These are phyloP conservation scores for Pseudorasbora parva DNA, from an alignment of 2,113 vertebrate genomes.

Conservation along the genomic window DNA sequence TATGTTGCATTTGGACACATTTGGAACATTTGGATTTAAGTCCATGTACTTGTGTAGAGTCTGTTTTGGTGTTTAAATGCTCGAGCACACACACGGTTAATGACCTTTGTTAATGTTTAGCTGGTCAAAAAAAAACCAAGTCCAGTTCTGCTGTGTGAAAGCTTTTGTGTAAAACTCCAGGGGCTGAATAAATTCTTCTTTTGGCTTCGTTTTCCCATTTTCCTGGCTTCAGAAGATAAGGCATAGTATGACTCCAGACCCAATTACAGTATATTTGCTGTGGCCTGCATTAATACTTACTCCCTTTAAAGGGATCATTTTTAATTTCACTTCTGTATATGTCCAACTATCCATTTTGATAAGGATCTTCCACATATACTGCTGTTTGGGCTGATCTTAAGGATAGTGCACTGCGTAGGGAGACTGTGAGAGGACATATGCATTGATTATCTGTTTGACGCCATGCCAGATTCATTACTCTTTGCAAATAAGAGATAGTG, in stretches of 20 bases:
- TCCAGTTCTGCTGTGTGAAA: neutral
- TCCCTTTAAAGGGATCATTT: conserved; percentile 16
- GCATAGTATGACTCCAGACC: neutral
- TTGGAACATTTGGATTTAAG: neutral
- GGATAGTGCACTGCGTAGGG: neutral
- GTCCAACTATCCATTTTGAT: conserved; percentile 46
- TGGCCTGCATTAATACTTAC: conserved; percentile 14
- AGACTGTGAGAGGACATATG: conserved; percentile 12
- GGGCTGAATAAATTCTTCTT: neutral
- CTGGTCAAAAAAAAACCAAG: neutral
- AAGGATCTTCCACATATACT: conserved; percentile 32
- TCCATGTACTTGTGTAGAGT: neutral
- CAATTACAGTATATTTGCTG: conserved; percentile 36
- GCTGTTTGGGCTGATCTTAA: neutral
- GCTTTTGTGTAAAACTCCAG: conserved; percentile 16
- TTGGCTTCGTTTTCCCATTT: conserved; percentile 31
- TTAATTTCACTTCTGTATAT: conserved; percentile 42
- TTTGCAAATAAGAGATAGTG: conserved; percentile 11
- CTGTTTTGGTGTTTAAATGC: neutral
- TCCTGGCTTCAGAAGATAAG: conserved; percentile 50
- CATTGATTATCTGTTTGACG: conserved; percentile 46
- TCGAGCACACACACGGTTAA: neutral
- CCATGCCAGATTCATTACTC: conserved; percentile 45
- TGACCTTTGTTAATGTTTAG: conserved; percentile 10
- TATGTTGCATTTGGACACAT: no score